A percentile compares a stretch with the other conserved stretches of the same genome.
These are phyloP conservation scores for Notarius lentiginosus DNA, from an alignment of 2,113 vertebrate genomes.

Conservation along the genomic window DNA sequence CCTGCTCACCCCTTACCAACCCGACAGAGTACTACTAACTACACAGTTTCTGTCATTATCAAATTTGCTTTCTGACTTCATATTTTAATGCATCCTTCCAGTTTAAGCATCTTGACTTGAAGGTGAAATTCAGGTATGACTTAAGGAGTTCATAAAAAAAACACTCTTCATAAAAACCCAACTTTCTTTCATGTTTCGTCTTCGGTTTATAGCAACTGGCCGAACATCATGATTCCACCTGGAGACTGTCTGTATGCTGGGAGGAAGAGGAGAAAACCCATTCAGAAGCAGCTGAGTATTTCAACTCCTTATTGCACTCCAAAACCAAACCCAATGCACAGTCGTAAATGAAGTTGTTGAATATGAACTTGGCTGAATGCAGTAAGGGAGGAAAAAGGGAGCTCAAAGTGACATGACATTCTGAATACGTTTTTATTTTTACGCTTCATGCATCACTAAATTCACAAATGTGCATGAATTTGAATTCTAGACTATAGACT, in stretches of 20 bases:
- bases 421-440: background rate
- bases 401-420: background rate
- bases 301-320: background rate
- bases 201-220: background rate
- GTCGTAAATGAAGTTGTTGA: background rate
- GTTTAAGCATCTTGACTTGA: background rate
- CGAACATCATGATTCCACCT: slow-evolving; percentile 75
- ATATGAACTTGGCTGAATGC: too few species aligned
- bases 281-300: slow-evolving; percentile 83
- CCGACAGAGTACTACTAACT: background rate
- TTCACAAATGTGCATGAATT: background rate
- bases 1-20: too few species aligned
- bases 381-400: too few species aligned
- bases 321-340: background rate
- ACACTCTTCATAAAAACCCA: background rate
- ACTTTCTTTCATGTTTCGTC: background rate
- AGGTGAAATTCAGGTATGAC: background rate
- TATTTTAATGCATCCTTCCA: background rate
- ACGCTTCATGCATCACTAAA: background rate
- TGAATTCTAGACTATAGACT: background rate
- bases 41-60: background rate
- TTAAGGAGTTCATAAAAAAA: background rate
- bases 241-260: slow-evolving; percentile 83
- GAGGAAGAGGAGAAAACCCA: slow-evolving; percentile 80
- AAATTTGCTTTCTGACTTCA: background rate